phyloP scores from a whole-genome alignment of 2,113 vertebrate species.

The Lagopus muta region DNA sequence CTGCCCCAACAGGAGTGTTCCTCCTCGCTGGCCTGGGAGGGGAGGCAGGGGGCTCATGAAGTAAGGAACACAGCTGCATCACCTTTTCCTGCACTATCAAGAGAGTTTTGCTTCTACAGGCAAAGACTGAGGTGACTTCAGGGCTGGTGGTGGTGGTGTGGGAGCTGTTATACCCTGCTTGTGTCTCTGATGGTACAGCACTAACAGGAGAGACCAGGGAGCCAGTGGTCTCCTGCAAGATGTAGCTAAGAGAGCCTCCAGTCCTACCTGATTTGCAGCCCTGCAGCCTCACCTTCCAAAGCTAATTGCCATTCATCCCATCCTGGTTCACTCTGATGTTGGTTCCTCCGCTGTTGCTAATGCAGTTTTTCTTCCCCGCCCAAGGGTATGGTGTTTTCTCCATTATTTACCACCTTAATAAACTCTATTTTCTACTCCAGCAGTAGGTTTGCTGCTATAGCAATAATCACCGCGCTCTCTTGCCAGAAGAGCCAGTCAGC shows the following conservation, averaged over 20 bases:
- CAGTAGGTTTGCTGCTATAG: neutral
- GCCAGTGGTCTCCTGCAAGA: rapidly evolving
- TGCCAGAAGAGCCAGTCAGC: neutral
- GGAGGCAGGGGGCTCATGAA: neutral
- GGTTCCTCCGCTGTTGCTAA: neutral
- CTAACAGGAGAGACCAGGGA: neutral
- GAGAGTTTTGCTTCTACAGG: neutral
- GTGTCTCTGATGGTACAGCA: neutral
- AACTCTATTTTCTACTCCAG: conserved; percentile 43
- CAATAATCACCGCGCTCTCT: neutral
- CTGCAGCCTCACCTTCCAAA: neutral
- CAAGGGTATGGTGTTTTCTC: conserved; percentile 6
- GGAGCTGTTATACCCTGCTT: neutral
- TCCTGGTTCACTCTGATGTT: neutral
- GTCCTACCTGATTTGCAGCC: neutral
- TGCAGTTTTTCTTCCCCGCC: neutral
- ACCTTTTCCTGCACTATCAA: neutral
- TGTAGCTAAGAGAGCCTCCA: neutral
- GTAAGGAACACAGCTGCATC: rapidly evolving
- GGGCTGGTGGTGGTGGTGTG: neutral
- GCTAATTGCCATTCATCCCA: neutral
- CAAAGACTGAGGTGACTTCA: neutral
- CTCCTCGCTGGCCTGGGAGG: rapidly evolving
- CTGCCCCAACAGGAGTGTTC: rapidly evolving
- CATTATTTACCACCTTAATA: neutral